Evolutionary conservation across 2,888 invertebrate species (phyloP).

Genomic region (Neelides folsomi): DNA sequence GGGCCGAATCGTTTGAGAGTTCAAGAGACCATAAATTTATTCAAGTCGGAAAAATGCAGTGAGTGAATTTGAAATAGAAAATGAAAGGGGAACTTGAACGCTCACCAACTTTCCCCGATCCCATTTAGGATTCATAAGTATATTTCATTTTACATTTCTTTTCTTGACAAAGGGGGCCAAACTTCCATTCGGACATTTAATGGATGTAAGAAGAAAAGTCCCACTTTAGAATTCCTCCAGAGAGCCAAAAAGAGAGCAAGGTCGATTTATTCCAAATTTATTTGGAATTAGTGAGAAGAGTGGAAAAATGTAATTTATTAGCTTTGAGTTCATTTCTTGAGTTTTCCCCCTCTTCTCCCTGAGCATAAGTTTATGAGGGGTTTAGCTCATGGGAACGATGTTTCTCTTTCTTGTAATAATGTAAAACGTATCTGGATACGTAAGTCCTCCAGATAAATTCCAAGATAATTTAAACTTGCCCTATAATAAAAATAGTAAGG

Average conservation of each 20-base stretch:
- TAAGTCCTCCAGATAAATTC: neutral
- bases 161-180: no score
- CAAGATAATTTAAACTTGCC: conserved; percentile 1
- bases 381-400: neutral
- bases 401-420: neutral
- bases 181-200: no score
- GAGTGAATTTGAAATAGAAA: neutral
- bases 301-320: no score
- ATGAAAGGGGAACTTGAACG: neutral
- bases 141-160: no score
- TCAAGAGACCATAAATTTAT: conserved; percentile 7
- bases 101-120: no score
- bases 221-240: no score
- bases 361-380: neutral
- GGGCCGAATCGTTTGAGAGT: conserved; percentile 5
- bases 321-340: no score
- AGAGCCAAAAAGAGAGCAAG: no score
- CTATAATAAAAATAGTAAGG: conserved; percentile 3
- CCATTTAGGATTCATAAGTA: no score
- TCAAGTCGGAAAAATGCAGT: neutral
- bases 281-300: no score
- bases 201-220: no score
- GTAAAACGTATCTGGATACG: conserved; percentile 1
- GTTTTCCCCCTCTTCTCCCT: neutral
- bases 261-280: no score